Percentiles rank a stretch among this genome's conserved stretches.
These are phyloP conservation scores for Sminthurides aquaticus DNA, from an alignment of 2,888 invertebrate genomes.

Conservation along the genomic window DNA sequence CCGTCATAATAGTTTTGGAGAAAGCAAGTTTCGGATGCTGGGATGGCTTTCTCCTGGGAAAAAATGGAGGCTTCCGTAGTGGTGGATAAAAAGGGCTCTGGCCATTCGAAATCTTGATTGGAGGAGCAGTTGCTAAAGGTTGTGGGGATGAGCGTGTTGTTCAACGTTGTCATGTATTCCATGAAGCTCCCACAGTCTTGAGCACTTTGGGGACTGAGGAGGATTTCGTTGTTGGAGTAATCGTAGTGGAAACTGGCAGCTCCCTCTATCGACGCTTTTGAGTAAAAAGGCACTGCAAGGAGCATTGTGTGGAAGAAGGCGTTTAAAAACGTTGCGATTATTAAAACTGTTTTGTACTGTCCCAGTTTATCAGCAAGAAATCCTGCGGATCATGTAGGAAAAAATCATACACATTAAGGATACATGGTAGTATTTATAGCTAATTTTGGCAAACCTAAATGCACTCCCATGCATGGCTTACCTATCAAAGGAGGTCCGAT, in stretches of 20 bases:
- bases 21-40: neutral
- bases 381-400: constrained; percentile 53
- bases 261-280: neutral
- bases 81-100: neutral
- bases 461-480: too few species aligned
- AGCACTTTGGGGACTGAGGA: neutral
- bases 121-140: neutral
- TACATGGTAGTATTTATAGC: neutral
- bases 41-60: too few species aligned
- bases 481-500: constrained; percentile 75
- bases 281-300: constrained; percentile 64
- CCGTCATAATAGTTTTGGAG: neutral
- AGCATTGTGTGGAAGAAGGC: constrained; percentile 72
- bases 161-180: neutral
- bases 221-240: neutral
- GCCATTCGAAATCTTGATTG: neutral
- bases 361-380: constrained; percentile 80
- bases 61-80: neutral
- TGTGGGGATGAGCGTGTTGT: neutral
- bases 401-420: neutral
- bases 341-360: constrained; percentile 74
- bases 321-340: constrained; percentile 66
- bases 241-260: neutral
- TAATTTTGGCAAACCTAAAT: neutral
- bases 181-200: neutral